Percentiles rank a stretch among this genome's conserved stretches.
phyloP scores from a whole-genome alignment of 2,113 vertebrate species.

The Varanus salvator region DNA sequence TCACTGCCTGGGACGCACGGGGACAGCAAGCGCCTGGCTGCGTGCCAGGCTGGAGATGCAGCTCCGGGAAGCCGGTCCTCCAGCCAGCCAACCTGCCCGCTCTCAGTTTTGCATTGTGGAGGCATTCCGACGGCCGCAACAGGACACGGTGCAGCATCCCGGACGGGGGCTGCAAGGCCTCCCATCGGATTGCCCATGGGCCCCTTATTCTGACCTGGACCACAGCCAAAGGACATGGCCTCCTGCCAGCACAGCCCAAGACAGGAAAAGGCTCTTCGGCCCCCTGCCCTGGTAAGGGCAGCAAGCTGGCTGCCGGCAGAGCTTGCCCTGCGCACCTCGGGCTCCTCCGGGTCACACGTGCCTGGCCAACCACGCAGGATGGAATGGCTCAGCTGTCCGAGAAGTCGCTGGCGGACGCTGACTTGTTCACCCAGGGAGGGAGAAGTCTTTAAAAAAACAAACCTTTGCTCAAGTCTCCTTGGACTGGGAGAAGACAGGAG shows the following conservation, averaged over 20 bases:
- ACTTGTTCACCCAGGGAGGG: too few species aligned
- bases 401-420: too few species aligned
- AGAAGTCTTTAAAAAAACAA: too few species aligned
- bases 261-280: neutral
- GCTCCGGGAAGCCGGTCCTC: neutral
- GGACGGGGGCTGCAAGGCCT: neutral
- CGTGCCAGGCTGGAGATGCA: neutral
- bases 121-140: neutral
- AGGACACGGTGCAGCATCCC: neutral
- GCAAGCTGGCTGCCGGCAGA: neutral
- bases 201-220: neutral
- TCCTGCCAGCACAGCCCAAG: neutral
- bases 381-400: too few species aligned
- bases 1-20: fast-evolving
- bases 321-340: too few species aligned
- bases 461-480: too few species aligned
- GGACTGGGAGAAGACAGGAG: too few species aligned
- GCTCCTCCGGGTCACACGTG: too few species aligned
- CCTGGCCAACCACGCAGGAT: too few species aligned
- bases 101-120: fast-evolving
- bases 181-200: neutral
- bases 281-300: neutral
- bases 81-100: neutral
- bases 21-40: fast-evolving
- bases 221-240: neutral